Evolutionary conservation across 2,888 invertebrate species (phyloP), one percentile per base, ranked within the genome.

Genomic region (Euplagia quadripunctaria): DNA sequence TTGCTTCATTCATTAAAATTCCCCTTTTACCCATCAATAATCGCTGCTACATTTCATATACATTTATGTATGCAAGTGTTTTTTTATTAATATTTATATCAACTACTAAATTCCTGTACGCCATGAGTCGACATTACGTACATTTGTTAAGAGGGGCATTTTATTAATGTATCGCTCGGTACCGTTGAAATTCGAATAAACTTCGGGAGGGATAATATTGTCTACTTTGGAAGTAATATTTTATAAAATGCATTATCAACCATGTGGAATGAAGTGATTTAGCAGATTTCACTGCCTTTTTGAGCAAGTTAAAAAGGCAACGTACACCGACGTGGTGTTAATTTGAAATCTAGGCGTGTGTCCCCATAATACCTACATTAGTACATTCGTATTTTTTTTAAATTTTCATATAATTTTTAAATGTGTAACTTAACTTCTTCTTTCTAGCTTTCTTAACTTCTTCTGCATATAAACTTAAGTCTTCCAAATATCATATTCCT

Each of bases 71-170:
- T 12, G 55, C 68, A 68, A 65, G 41, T 64, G 58, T 9, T 46
- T 16, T 82, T 81, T 83, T 86, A 89, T 89, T 86, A 86, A 85
- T 87, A 88, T 89, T 86, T 88, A 88, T 88, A 72, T 72, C 68
- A 64, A 49, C 75, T 70, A 79, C 55, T 55, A 72, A 69, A 75
- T 82, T 84, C 80, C 74, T 79, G 79, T 80, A 82, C 80, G 88
- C 82, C 87, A 76, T 74, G 83, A 76, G 65, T 74, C 74, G 70
- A 79, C 77, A 86, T 83, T 78, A 78, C 76, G 74, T 75, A 85
- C 86, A 89, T 90, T 87, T 88, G 86, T 89, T 84, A 88, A 78
- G 80, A 85, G 86, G 85, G 87, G 78, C 61, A 77, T 20, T 66
- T 79, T 87, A 86, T 86, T 86, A 88, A 87, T 85, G 86, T 78